These are phyloP conservation scores for Psilanteris sp. DNA, from an alignment of 1,140 invertebrate species.

Conservation along the genomic window DNA sequence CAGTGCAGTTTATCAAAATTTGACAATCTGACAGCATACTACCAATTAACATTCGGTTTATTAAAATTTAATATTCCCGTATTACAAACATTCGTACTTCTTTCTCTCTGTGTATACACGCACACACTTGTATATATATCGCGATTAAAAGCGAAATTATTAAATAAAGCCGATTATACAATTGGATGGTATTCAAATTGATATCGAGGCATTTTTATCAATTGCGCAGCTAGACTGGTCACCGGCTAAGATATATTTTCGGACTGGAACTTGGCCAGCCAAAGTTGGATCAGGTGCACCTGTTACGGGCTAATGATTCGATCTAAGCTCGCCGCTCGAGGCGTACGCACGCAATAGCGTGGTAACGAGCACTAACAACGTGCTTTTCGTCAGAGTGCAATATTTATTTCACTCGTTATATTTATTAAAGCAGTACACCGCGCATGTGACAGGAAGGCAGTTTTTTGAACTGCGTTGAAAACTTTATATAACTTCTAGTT, in stretches of 20 bases:
- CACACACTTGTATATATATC: too few relatives aligned
- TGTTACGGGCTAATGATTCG: conserved; percentile 54
- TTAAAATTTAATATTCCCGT: too few relatives aligned
- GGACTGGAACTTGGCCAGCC: conserved; percentile 44
- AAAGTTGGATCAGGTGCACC: conserved; percentile 50
- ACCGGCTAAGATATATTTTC: conserved; percentile 37
- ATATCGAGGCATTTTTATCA: conserved; percentile 12
- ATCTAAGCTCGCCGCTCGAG: conserved; percentile 46
- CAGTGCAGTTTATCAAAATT: too few relatives aligned
- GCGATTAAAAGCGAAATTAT: too few relatives aligned
- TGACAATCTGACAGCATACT: too few relatives aligned
- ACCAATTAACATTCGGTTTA: too few relatives aligned
- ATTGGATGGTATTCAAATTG: too few relatives aligned
- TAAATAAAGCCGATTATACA: too few relatives aligned
- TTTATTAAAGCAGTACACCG: conserved; percentile 32
- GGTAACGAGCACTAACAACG: conserved; percentile 46
- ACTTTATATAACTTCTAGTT: conserved; percentile 40
- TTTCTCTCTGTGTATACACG: too few relatives aligned
- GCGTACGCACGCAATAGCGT: conserved; percentile 39
- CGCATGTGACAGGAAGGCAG: conserved; percentile 36
- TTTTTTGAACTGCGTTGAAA: conserved; percentile 47
- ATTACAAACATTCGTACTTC: too few relatives aligned
- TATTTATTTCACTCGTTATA: conserved; percentile 54
- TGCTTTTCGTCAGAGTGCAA: conserved; percentile 49
- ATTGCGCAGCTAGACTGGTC: conserved; percentile 3